phyloP scores from a whole-genome alignment of 2,888 invertebrate genomes.

The Lottia gigantea region DNA sequence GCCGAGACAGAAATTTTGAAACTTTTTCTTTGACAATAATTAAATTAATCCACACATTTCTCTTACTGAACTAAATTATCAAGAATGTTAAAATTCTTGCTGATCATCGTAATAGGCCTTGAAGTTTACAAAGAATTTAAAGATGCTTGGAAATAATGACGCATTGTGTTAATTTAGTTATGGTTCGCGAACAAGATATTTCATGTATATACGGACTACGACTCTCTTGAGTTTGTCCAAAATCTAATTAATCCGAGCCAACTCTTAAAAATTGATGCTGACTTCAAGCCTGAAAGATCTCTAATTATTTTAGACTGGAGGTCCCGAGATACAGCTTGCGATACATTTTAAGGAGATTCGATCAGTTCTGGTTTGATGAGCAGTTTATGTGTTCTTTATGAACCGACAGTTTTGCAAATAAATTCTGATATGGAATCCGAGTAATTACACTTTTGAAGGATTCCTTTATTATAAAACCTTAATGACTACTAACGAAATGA shows the following conservation, averaged over 20 bases:
- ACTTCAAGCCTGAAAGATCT: conserved; percentile 8
- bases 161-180: too few relatives aligned
- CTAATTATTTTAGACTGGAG: conserved; percentile 5
- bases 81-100: too few relatives aligned
- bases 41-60: not conserved
- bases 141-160: too few relatives aligned
- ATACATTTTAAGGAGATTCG: conserved; percentile 8
- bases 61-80: not conserved
- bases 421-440: not conserved
- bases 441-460: too few relatives aligned
- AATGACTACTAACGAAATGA: too few relatives aligned
- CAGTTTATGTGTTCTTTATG: conserved; percentile 2
- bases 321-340: not conserved
- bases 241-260: too few relatives aligned
- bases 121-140: too few relatives aligned
- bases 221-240: too few relatives aligned
- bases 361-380: conserved; percentile 7
- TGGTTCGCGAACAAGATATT: too few relatives aligned
- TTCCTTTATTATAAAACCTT: too few relatives aligned
- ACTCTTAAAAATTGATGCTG: not conserved
- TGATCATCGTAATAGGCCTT: too few relatives aligned
- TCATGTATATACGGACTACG: too few relatives aligned
- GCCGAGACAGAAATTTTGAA: conserved; percentile 5
- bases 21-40: not conserved
- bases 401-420: not conserved